Percentiles rank a stretch among this genome's conserved stretches.
phyloP scores from a whole-genome alignment of 2,113 vertebrate species.

The Apistogramma diplotaenia region DNA sequence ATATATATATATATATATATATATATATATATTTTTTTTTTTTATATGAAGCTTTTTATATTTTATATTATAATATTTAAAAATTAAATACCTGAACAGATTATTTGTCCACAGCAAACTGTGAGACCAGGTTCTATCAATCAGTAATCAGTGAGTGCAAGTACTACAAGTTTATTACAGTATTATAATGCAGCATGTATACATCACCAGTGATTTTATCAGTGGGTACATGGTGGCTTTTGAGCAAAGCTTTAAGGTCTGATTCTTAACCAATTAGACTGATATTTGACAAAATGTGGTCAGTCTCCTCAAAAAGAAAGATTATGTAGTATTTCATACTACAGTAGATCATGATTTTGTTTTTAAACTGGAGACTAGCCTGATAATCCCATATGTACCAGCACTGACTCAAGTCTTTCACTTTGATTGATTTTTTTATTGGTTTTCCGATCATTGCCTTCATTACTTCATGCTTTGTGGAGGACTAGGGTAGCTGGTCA shows the following conservation, averaged over 20 bases:
- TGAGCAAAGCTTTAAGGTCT: background rate
- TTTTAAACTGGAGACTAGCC: background rate
- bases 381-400: background rate
- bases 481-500: background rate
- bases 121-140: background rate
- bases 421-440: conserved; percentile 26
- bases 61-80: background rate
- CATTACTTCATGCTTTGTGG: conserved; percentile 32
- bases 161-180: background rate
- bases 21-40: background rate
- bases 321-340: background rate
- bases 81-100: background rate
- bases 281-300: background rate
- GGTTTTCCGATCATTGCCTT: conserved; percentile 44
- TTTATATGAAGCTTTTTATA: background rate
- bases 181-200: background rate
- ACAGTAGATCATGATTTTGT: background rate
- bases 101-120: background rate
- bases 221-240: background rate
- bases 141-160: no score
- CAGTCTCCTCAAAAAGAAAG: background rate
- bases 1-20: background rate
- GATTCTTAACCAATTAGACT: background rate
- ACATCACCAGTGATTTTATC: background rate
- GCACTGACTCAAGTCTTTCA: background rate